A percentile compares a stretch with the other conserved stretches of the same genome.
Conservation (phyloP, 2,113 vertebrate genomes). For the Thamnophis sirtalis region DNA sequence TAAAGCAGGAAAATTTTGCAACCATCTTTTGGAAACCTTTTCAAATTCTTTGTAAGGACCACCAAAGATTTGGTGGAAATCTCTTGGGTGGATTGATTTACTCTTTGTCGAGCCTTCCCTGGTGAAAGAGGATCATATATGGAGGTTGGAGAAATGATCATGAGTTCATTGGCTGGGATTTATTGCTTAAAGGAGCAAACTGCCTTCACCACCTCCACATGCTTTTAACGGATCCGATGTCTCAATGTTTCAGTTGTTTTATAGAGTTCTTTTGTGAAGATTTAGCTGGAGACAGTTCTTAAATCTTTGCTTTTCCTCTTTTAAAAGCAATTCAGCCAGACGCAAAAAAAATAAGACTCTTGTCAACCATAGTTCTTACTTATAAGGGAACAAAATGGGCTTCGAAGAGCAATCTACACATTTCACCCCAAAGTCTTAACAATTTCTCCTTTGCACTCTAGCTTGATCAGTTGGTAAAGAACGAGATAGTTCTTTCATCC, state of each 20-base stretch:
- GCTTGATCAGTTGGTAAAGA: background rate
- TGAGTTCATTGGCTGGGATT: background rate
- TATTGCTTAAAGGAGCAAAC: background rate
- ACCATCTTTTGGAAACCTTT: background rate
- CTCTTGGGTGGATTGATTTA: background rate
- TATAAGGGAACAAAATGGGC: background rate
- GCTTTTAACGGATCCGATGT: background rate
- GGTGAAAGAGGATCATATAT: background rate
- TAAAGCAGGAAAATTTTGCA: background rate
- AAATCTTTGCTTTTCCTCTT: background rate
- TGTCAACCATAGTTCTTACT: background rate
- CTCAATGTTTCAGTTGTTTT: background rate
- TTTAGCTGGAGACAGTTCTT: background rate
- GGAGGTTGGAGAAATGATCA: background rate
- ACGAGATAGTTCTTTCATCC: background rate
- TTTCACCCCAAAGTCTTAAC: background rate
- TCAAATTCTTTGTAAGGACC: background rate
- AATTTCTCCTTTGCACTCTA: background rate
- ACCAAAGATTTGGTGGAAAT: background rate
- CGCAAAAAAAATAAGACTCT: background rate
- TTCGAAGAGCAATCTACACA: background rate
- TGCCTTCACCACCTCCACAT: background rate
- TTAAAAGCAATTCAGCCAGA: background rate
- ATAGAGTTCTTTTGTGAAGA: background rate
- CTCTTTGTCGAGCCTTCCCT: background rate